phyloP scores from a whole-genome alignment of 1,140 invertebrate species.

The Drosophila miranda region DNA sequence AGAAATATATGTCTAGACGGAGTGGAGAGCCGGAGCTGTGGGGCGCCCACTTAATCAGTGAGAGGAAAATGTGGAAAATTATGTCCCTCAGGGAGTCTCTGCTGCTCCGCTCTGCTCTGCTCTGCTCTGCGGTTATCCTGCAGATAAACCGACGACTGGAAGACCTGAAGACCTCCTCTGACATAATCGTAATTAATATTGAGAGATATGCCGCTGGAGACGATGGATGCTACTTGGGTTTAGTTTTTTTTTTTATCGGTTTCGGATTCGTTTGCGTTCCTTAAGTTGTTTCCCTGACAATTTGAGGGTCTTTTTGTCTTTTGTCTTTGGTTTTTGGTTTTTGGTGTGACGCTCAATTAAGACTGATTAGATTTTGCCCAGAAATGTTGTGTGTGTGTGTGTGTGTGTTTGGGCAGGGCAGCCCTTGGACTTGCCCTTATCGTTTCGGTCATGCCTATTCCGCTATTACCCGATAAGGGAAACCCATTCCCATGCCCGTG shows the following conservation, averaged over 20 bases:
- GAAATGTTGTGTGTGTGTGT: neutral
- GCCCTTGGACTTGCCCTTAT: constrained; percentile 55
- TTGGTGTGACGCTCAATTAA: constrained; percentile 55
- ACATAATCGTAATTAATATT: constrained; percentile 64
- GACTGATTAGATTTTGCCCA: constrained; percentile 63
- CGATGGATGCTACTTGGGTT: constrained; percentile 5
- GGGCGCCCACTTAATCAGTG: constrained; percentile 74
- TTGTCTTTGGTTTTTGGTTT: constrained; percentile 11
- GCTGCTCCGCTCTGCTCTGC: neutral
- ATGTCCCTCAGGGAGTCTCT: constrained; percentile 39
- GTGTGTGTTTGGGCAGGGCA: constrained; percentile 11
- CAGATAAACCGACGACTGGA: constrained; percentile 21
- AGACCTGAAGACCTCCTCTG: constrained; percentile 51
- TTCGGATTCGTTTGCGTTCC: constrained; percentile 11
- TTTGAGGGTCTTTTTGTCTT: constrained; percentile 3
- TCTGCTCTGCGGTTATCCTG: constrained; percentile 6
- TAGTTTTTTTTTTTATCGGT: neutral
- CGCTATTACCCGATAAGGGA: constrained; percentile 44
- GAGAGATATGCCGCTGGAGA: constrained; percentile 6
- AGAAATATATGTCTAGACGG: constrained; percentile 39
- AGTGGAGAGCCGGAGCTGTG: constrained; percentile 30
- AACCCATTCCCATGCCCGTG: neutral
- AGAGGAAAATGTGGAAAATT: constrained; percentile 19
- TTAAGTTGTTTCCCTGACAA: constrained; percentile 13
- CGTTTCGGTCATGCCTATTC: constrained; percentile 34